phyloP scores from a whole-genome alignment of 2,113 vertebrate species.

The Rynchops niger region DNA sequence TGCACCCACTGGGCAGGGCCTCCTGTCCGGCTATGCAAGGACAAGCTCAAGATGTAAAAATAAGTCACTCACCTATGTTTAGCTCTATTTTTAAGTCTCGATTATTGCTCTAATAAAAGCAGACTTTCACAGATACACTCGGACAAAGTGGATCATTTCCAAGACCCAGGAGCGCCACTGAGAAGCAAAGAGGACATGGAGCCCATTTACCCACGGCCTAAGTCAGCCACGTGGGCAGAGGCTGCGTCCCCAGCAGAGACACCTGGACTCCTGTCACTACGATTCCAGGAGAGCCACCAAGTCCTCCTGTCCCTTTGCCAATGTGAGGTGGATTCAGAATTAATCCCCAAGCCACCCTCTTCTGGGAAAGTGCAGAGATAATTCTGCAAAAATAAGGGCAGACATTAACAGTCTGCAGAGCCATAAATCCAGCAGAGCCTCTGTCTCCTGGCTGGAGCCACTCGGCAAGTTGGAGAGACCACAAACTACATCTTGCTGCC shows the following conservation, averaged over 20 bases:
- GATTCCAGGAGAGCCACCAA: neutral
- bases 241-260: neutral
- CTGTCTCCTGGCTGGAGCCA: neutral
- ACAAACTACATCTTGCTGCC: neutral
- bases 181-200: neutral
- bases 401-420: neutral
- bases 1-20: neutral
- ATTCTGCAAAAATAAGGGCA: neutral
- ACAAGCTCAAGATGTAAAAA: neutral
- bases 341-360: neutral
- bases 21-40: neutral
- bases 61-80: neutral
- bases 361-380: neutral
- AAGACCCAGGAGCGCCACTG: neutral
- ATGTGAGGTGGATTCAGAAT: neutral
- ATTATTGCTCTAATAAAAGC: constrained; percentile 29
- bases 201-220: neutral
- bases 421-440: neutral
- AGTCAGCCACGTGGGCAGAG: neutral
- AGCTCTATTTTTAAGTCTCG: neutral
- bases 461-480: neutral
- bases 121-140: neutral
- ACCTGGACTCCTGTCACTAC: neutral
- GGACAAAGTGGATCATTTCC: neutral
- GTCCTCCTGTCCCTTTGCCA: neutral